These are phyloP conservation scores for Helobdella robusta DNA, from an alignment of 2,888 invertebrate genomes.

Conservation along the genomic window DNA sequence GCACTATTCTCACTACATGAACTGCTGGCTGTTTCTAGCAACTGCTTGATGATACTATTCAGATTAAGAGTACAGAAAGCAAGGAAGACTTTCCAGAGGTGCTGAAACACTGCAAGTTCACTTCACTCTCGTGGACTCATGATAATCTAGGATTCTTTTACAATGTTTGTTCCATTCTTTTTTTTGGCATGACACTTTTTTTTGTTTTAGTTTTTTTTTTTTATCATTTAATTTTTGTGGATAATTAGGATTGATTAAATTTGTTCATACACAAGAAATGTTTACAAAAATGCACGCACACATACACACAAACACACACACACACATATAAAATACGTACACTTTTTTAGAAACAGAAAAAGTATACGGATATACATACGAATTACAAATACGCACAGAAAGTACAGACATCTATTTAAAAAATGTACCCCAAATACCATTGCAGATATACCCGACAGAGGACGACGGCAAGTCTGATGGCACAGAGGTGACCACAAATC, in stretches of 20 bases:
- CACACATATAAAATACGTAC: too few species aligned
- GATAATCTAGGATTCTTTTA: constrained; percentile 92
- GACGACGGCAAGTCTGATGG: constrained; percentile 78
- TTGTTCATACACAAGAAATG: not conserved
- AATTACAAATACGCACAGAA: too few species aligned
- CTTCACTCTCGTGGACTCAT: constrained; percentile 82
- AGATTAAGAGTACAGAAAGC: constrained; percentile 49
- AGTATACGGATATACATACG: too few species aligned
- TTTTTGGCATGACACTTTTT: too few species aligned
- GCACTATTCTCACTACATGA: too few species aligned
- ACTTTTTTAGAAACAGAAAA: too few species aligned
- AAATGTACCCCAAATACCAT: too few species aligned
- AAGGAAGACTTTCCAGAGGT: constrained; percentile 77
- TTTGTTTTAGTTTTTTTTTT: not conserved
- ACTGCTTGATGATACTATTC: too few species aligned
- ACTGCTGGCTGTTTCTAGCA: too few species aligned
- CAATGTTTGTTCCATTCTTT: constrained; percentile 48
- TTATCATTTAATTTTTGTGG: not conserved
- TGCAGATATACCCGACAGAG: constrained; percentile 40
- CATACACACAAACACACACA: too few species aligned
- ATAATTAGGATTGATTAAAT: not conserved
- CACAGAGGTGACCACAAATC: constrained; percentile 71
- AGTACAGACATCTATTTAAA: too few species aligned
- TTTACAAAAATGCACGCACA: not conserved
- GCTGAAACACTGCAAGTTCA: constrained; percentile 83